Evolutionary conservation across 1,140 invertebrate genomes (phyloP).

Genomic region (Macrostomum lignano): DNA sequence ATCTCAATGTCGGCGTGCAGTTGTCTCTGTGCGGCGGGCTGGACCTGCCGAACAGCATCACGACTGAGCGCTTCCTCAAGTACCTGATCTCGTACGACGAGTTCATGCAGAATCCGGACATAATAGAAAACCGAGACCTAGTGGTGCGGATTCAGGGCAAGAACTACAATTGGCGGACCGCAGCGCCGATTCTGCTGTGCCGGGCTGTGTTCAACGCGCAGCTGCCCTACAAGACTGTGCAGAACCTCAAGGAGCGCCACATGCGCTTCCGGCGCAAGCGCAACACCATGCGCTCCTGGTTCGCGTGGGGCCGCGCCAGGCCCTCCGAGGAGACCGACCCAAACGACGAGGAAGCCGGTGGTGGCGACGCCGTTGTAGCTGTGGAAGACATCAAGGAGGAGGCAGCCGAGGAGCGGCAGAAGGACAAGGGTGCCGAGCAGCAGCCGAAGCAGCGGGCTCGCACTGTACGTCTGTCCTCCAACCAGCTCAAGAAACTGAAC

Average conservation of each 20-base stretch:
- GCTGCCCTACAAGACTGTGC: constrained; percentile 31
- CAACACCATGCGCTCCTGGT: constrained; percentile 1
- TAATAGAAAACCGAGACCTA: constrained; percentile 48
- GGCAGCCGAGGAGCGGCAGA: no score
- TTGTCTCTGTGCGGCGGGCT: constrained; percentile 45
- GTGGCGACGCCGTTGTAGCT: no score
- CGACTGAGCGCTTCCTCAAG: constrained; percentile 36
- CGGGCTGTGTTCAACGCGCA: constrained; percentile 50
- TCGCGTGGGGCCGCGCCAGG: background rate
- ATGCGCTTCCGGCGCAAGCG: constrained; percentile 4
- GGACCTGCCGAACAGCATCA: background rate
- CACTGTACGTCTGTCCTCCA: constrained; percentile 58
- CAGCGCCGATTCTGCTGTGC: constrained; percentile 54
- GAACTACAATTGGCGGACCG: constrained; percentile 49
- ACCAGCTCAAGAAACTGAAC: constrained; percentile 58
- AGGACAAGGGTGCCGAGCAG: no score
- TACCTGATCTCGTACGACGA: constrained; percentile 50
- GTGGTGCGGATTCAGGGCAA: constrained; percentile 57
- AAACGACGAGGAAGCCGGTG: background rate
- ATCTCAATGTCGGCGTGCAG: no score
- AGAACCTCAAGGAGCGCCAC: constrained; percentile 6
- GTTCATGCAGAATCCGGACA: constrained; percentile 42
- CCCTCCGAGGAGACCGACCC: constrained; percentile 3
- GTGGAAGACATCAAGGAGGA: no score
- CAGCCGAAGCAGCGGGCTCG: no score